Conservation (phyloP, 2,113 vertebrate species). For the Hirundichthys speculiger region DNA sequence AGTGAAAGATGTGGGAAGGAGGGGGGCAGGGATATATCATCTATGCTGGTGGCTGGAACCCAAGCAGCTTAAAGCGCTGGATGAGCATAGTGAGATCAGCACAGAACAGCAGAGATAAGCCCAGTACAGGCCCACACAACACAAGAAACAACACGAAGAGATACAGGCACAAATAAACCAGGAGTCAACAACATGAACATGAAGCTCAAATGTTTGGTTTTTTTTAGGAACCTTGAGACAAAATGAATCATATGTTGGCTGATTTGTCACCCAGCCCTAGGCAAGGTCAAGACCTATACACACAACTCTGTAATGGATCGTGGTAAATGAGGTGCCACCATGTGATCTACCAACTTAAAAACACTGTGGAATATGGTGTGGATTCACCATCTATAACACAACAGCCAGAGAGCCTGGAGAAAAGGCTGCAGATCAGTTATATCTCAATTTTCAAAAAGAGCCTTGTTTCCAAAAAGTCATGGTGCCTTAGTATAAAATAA, state of each 20-base stretch:
- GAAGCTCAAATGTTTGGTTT: conserved; percentile 25
- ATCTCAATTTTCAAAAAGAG: no score
- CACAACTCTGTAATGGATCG: conserved; percentile 52
- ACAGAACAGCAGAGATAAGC: conserved; percentile 74
- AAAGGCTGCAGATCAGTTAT: no score
- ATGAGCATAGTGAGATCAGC: conserved; percentile 75
- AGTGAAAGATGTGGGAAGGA: conserved; percentile 73
- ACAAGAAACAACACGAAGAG: conserved; percentile 59
- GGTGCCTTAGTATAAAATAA: no score
- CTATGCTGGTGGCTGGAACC: conserved; percentile 73
- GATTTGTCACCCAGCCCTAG: conserved; percentile 51
- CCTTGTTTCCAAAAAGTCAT: no score
- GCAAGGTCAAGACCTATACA: conserved; percentile 69
- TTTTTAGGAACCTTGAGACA: conserved; percentile 49
- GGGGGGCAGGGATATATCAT: conserved; percentile 75
- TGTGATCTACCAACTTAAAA: conserved; percentile 20
- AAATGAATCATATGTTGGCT: conserved; percentile 39
- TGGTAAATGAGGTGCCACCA: conserved; percentile 5
- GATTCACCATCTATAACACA: no score
- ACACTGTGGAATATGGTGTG: conserved; percentile 17
- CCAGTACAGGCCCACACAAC: conserved; percentile 65
- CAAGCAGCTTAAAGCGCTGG: conserved; percentile 73
- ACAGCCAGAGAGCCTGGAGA: no score
- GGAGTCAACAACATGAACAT: conserved; percentile 24
- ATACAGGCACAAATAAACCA: conserved; percentile 37